Evolutionary conservation across 2,797 vertebrate species (phyloP).

Genomic region (Heliangelus exortis): DNA sequence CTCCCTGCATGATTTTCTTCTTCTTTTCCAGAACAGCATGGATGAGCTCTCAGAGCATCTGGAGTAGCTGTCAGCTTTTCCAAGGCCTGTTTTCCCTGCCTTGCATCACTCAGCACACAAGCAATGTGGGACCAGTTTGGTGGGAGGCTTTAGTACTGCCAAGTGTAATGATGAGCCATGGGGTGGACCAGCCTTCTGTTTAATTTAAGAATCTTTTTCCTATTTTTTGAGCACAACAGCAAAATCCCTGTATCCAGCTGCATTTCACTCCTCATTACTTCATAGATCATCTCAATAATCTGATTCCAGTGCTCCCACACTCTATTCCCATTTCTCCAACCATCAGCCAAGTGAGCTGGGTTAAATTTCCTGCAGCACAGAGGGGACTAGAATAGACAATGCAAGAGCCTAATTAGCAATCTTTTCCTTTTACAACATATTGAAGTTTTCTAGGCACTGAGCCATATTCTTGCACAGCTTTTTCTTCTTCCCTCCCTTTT

Average conservation of each 20-base stretch:
- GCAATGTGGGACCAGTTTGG: not conserved
- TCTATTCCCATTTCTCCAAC: constrained; percentile 59
- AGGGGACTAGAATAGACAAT: constrained; percentile 37
- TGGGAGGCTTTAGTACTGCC: constrained; percentile 10
- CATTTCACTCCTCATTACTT: constrained; percentile 66
- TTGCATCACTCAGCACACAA: not conserved
- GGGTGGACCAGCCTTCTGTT: constrained; percentile 38
- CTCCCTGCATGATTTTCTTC: not conserved
- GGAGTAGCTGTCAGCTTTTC: constrained; percentile 46
- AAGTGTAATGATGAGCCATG: not conserved
- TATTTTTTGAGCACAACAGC: constrained; percentile 3
- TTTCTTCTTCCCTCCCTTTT: not conserved
- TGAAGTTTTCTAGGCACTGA: constrained; percentile 69
- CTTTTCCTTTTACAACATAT: constrained; percentile 65
- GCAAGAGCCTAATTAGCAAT: constrained; percentile 66
- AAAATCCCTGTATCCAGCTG: constrained; percentile 43
- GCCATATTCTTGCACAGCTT: constrained; percentile 52
- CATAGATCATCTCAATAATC: constrained; percentile 69
- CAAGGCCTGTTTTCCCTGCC: constrained; percentile 5
- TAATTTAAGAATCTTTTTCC: constrained; percentile 30
- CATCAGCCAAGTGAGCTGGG: constrained; percentile 47
- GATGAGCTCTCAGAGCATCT: not conserved
- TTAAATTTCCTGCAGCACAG: constrained; percentile 53
- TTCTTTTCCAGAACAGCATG: not conserved
- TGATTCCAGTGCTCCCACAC: constrained; percentile 62